Evolutionary conservation across 2,113 vertebrate species (phyloP).

Genomic region (Mus musculus): DNA sequence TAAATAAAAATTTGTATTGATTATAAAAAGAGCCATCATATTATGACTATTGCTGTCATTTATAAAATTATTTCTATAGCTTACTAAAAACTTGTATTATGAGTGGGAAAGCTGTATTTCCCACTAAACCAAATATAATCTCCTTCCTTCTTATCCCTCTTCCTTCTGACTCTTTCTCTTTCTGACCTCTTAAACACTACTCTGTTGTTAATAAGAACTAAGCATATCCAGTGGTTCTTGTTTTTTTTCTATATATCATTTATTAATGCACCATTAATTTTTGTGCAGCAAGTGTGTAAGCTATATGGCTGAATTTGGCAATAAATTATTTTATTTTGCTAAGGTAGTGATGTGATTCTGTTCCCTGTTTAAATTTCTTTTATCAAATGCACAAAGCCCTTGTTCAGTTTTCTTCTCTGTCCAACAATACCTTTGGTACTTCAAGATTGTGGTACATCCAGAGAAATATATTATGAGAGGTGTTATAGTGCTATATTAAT

Average conservation of each 20-base stretch:
- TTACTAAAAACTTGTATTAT: not conserved
- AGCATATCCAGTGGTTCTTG: not conserved
- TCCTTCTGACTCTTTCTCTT: not conserved
- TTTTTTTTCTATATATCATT: not conserved
- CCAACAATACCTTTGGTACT: not conserved
- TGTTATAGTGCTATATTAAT: too few relatives aligned
- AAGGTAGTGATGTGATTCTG: not conserved
- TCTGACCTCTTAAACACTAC: not conserved
- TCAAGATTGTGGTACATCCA: not conserved
- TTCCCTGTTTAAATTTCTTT: not conserved
- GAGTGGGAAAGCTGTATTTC: not conserved
- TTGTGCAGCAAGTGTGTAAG: not conserved
- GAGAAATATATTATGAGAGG: not conserved
- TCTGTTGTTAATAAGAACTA: not conserved
- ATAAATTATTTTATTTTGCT: not conserved
- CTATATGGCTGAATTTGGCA: not conserved
- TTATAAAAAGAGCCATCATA: not conserved
- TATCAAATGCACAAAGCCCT: not conserved
- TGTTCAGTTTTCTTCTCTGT: not conserved
- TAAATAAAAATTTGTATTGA: constrained; percentile 16
- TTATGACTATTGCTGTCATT: not conserved
- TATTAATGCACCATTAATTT: not conserved
- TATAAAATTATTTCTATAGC: not conserved
- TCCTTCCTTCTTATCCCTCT: not conserved
- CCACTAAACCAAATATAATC: not conserved